A percentile compares a stretch with the other conserved stretches of the same genome.
Evolutionary conservation across 2,113 vertebrate species (phyloP).

Genomic region (Furnarius figulus): DNA sequence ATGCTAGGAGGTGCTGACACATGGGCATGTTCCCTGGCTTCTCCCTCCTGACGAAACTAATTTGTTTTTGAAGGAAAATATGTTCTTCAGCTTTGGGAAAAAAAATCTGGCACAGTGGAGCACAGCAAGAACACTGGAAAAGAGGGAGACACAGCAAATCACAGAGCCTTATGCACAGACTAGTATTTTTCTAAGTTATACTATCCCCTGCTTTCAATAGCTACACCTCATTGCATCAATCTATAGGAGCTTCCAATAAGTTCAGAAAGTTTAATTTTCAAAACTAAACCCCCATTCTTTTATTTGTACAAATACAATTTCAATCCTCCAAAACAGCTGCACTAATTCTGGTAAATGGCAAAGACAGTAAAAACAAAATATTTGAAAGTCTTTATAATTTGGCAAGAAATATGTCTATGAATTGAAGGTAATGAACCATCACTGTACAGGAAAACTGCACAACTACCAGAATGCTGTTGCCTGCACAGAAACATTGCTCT

Average conservation of each 20-base stretch:
- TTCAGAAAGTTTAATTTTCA: neutral
- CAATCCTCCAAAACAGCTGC: neutral
- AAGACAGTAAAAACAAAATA: neutral
- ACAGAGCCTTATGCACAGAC: neutral
- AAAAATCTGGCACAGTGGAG: neutral
- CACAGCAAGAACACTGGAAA: neutral
- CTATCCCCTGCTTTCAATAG: neutral
- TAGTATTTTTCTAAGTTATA: neutral
- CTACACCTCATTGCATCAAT: neutral
- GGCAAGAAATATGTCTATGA: neutral
- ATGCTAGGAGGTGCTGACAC: neutral
- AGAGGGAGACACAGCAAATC: neutral
- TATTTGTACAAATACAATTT: neutral
- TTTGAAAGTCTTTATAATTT: neutral
- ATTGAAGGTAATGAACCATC: neutral
- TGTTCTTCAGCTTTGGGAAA: neutral
- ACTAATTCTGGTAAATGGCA: neutral
- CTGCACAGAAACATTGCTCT: neutral
- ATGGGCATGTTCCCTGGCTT: neutral
- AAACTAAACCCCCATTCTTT: neutral
- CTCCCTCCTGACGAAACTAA: accelerated
- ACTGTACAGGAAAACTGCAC: neutral
- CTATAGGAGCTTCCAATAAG: neutral
- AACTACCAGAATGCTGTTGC: neutral
- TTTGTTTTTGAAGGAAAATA: neutral